These are phyloP conservation scores for Pelagia noctiluca DNA, from an alignment of 30 jellyfish, hydroid and myxozoan species.

Conservation along the genomic window DNA sequence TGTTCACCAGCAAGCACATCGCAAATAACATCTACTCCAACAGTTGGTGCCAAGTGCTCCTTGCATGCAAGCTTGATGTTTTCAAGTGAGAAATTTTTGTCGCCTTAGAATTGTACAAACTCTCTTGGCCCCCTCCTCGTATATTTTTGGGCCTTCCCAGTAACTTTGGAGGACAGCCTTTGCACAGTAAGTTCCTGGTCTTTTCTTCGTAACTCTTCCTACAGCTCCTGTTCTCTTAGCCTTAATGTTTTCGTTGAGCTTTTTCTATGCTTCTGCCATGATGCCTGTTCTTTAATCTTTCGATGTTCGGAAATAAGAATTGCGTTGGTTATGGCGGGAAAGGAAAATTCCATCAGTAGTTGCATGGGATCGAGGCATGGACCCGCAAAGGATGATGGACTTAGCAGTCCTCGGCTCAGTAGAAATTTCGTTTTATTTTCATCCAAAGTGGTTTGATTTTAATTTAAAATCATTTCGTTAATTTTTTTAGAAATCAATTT, in stretches of 20 bases:
- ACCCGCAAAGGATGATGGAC: constrained; percentile 5
- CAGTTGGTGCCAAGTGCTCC: constrained; percentile 3
- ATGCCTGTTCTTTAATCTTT: background rate
- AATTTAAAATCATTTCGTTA: background rate
- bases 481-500: background rate
- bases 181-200: constrained; percentile 1
- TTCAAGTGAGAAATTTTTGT: background rate
- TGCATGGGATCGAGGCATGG: constrained; percentile 6
- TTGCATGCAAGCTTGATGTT: constrained; percentile 2
- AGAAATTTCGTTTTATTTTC: background rate
- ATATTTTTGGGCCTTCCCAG: constrained; percentile 2
- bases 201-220: background rate
- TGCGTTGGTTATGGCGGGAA: constrained; percentile 6
- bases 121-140: constrained; percentile 11
- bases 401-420: background rate
- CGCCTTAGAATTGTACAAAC: background rate
- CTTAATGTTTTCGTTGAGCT: background rate
- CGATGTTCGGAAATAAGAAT: background rate
- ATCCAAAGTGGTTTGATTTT: background rate
- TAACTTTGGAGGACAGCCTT: constrained; percentile 3
- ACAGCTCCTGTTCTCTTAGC: constrained; percentile 1
- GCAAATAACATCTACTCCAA: constrained; percentile 3
- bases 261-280: constrained; percentile 2
- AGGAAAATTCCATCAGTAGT: no score
- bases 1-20: constrained; percentile 47